These are phyloP conservation scores for Fistularia tabacaria DNA, from an alignment of 2,797 vertebrate genomes.

Conservation along the genomic window DNA sequence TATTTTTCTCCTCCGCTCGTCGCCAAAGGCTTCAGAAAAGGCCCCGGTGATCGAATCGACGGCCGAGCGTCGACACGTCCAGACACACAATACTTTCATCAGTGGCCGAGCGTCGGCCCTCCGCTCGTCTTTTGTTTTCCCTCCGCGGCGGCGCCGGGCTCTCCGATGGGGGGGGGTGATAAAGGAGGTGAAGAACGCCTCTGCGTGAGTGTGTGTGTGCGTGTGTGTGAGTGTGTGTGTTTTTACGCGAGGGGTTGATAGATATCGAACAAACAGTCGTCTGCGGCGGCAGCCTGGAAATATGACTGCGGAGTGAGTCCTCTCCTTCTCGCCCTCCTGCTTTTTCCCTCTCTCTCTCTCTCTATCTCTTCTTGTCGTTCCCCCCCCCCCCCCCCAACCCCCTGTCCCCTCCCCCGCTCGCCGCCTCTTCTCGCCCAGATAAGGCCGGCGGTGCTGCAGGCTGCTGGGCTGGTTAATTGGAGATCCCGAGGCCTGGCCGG, in stretches of 20 bases:
- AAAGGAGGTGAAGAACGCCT: too few species aligned
- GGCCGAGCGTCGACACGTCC: too few species aligned
- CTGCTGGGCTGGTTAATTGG: conserved; percentile 72
- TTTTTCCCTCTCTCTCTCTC: conserved; percentile 7
- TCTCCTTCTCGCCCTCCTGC: conserved; percentile 11
- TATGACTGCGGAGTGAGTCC: conserved; percentile 16
- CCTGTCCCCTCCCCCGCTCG: conserved; percentile 10
- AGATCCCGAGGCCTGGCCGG: conserved; percentile 66
- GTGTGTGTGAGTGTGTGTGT: too few species aligned
- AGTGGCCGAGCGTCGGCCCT: too few species aligned
- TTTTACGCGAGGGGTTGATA: neutral
- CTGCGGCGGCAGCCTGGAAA: conserved; percentile 23
- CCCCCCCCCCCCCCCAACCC: conserved; percentile 16
- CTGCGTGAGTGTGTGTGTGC: too few species aligned
- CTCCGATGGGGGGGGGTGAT: too few species aligned
- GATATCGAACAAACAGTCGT: conserved; percentile 20
- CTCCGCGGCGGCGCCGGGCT: too few species aligned
- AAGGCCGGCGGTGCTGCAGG: conserved; percentile 64
- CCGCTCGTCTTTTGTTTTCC: too few species aligned
- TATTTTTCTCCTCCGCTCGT: too few species aligned
- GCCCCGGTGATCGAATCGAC: too few species aligned
- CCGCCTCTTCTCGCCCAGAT: conserved; percentile 42
- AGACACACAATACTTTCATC: too few species aligned
- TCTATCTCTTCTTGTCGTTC: conserved; percentile 29
- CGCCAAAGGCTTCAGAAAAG: too few species aligned